Percentiles rank a stretch among this genome's conserved stretches.
Evolutionary conservation across 2,797 vertebrate species (phyloP).

Genomic region (Sarcoramphus papa): DNA sequence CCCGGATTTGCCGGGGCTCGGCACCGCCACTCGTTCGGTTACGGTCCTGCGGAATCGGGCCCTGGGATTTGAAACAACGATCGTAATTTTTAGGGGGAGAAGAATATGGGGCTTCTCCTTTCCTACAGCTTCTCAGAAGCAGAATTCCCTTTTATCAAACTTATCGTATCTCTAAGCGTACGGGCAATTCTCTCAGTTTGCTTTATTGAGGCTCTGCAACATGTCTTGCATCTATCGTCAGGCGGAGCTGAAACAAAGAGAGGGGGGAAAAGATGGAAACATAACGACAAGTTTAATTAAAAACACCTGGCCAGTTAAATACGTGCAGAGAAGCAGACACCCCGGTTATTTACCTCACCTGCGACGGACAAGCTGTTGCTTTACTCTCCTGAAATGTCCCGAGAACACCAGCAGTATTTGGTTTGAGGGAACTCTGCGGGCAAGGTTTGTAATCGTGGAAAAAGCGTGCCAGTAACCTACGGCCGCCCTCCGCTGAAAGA

Average conservation of each 20-base stretch:
- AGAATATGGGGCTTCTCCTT: background rate
- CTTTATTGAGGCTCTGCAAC: background rate
- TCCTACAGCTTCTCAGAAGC: background rate
- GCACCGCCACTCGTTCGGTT: background rate
- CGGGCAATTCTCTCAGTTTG: background rate
- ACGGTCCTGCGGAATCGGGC: background rate
- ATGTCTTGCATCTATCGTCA: background rate
- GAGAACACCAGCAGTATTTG: background rate
- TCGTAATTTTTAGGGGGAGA: background rate
- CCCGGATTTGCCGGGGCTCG: background rate
- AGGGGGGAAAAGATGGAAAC: background rate
- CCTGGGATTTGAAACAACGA: background rate
- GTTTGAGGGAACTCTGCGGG: background rate
- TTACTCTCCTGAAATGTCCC: background rate
- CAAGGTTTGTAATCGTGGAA: background rate
- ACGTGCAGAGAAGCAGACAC: background rate
- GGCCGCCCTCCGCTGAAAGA: no score
- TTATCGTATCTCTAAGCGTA: accelerated
- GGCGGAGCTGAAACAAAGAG: background rate
- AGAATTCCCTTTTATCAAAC: background rate
- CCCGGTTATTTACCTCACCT: background rate
- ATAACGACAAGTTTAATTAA: background rate
- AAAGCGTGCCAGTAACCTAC: no score
- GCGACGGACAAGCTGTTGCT: background rate
- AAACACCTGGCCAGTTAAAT: constrained; percentile 1